Conservation (phyloP, 2,797 vertebrate species). For the Sebastes reedi region DNA sequence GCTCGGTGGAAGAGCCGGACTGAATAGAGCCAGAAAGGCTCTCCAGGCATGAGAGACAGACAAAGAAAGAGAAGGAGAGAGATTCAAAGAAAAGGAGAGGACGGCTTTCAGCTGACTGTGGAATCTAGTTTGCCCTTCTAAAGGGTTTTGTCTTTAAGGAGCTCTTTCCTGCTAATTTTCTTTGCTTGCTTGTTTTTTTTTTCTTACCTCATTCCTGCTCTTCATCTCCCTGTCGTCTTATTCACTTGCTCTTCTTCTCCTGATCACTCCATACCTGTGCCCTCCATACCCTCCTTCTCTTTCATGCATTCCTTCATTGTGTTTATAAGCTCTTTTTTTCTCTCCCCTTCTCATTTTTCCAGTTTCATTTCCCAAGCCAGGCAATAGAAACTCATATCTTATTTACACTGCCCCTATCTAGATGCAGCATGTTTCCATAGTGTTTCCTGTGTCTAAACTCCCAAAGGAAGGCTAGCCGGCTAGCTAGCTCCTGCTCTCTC, state of each 20-base stretch:
- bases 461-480: constrained; percentile 66
- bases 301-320: constrained; percentile 33
- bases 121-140: constrained; percentile 68
- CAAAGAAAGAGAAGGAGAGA: constrained; percentile 51
- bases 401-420: constrained; percentile 72
- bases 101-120: constrained; percentile 57
- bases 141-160: constrained; percentile 57
- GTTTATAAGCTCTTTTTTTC: constrained; percentile 44
- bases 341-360: constrained; percentile 60
- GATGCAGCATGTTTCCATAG: constrained; percentile 73
- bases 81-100: constrained; percentile 48
- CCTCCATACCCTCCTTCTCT: neutral
- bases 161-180: constrained; percentile 19
- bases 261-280: constrained; percentile 26
- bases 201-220: constrained; percentile 8
- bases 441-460: constrained; percentile 70
- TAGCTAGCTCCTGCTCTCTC: constrained; percentile 41
- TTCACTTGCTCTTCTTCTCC: constrained; percentile 3
- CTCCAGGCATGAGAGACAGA: constrained; percentile 70
- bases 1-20: constrained; percentile 55
- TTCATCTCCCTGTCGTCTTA: neutral
- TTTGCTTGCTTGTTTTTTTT: constrained; percentile 1
- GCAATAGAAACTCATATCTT: constrained; percentile 76
- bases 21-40: constrained; percentile 68
- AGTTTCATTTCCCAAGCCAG: constrained; percentile 69